Evolutionary conservation across 2,113 vertebrate species (phyloP).

Genomic region (Tragelaphus imberbis): DNA sequence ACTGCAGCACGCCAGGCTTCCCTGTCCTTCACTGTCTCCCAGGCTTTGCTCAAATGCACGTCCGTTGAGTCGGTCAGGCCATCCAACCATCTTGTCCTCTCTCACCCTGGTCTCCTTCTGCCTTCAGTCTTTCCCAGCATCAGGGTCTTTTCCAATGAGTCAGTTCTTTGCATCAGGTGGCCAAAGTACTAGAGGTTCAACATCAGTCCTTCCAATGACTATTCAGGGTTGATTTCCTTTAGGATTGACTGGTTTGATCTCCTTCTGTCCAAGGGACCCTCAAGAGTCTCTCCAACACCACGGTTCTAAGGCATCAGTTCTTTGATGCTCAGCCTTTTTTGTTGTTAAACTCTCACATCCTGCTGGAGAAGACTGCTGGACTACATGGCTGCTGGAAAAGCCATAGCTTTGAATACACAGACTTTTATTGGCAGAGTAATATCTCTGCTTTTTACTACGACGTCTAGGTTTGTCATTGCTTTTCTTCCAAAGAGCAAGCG

Average conservation of each 20-base stretch:
- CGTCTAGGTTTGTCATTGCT: neutral
- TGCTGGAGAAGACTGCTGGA: too few species aligned
- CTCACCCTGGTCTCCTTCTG: neutral
- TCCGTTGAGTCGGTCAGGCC: neutral
- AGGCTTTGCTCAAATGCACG: neutral
- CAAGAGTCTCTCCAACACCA: neutral
- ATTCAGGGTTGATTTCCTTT: neutral
- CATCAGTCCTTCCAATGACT: neutral
- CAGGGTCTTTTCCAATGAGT: neutral
- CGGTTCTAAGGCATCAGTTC: neutral
- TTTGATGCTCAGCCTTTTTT: neutral
- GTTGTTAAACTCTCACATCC: neutral
- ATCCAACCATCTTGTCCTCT: neutral
- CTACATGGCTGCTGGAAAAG: neutral
- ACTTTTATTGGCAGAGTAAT: neutral
- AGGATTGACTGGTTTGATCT: neutral
- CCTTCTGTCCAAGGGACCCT: neutral
- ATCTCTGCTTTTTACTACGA: neutral
- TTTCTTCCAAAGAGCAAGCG: neutral
- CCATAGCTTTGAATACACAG: neutral
- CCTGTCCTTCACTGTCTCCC: neutral
- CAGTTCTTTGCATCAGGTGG: neutral
- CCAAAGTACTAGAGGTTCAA: neutral
- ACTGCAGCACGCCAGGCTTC: neutral
- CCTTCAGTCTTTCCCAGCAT: neutral